Conservation (phyloP, 2,113 vertebrate species). For the Dinomys branickii region DNA sequence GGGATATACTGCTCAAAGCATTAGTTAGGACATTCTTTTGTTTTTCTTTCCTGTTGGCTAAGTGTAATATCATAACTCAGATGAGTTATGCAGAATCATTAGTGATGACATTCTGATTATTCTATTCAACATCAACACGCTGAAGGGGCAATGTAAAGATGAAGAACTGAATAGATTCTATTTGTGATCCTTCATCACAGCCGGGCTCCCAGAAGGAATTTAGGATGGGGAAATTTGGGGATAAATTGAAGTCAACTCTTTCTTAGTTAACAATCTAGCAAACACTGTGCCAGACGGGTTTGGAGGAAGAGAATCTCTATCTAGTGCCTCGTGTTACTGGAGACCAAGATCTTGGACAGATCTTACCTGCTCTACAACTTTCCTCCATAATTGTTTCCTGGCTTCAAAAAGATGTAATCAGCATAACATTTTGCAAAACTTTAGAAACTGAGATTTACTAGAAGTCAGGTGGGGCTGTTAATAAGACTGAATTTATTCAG, state of each 20-base stretch:
- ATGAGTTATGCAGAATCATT: not conserved
- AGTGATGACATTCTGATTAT: not conserved
- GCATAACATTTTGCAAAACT: not conserved
- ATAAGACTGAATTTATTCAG: not conserved
- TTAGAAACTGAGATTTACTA: not conserved
- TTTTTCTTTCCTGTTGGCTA: not conserved
- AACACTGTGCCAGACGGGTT: rapidly evolving
- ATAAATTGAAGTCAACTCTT: not conserved
- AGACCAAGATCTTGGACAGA: not conserved
- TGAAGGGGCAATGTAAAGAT: not conserved
- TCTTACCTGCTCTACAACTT: not conserved
- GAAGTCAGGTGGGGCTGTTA: not conserved
- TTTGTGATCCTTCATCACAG: not conserved
- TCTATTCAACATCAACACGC: not conserved
- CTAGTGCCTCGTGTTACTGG: not conserved
- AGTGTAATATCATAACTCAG: constrained; percentile 10
- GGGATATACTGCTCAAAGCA: not conserved
- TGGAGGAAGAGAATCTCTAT: not conserved
- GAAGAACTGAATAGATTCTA: not conserved
- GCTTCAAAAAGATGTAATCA: not conserved
- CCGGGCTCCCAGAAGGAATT: not conserved
- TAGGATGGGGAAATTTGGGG: too few species aligned
- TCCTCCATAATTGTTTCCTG: not conserved
- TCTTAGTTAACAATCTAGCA: not conserved
- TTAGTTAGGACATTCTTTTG: not conserved